These are phyloP conservation scores for Tenebrosternarchus preto DNA, from an alignment of 2,113 vertebrate genomes.

Conservation along the genomic window DNA sequence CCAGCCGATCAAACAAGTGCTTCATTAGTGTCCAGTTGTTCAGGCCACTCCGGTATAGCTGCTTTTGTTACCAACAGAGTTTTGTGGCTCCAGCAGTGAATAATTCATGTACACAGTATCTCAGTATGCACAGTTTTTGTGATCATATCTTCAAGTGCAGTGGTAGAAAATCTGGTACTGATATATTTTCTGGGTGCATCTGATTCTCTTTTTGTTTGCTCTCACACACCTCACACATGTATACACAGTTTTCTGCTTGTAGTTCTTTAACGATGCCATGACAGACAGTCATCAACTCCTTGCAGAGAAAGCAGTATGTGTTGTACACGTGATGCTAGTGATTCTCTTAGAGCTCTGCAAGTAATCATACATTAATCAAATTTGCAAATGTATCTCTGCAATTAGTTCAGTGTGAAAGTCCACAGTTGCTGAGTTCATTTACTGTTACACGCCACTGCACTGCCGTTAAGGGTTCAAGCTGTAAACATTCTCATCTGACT, in stretches of 20 bases:
- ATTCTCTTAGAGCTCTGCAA: neutral
- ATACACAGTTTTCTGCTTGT: neutral
- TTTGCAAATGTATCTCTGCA: no score
- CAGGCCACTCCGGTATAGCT: neutral
- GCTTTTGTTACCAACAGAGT: neutral
- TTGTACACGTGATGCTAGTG: neutral
- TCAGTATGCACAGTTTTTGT: neutral
- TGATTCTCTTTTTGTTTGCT: neutral
- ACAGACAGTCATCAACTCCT: no score
- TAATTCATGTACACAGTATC: neutral
- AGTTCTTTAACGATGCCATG: neutral
- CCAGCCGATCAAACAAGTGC: no score
- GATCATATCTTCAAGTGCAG: neutral
- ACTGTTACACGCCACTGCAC: no score
- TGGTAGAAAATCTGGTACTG: neutral
- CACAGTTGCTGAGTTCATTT: no score
- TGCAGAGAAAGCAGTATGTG: no score
- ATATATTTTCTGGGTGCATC: neutral
- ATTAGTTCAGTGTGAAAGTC: no score
- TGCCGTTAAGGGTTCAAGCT: no score
- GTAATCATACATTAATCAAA: no score
- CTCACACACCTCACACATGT: neutral
- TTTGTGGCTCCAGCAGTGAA: neutral
- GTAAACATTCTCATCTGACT: no score
- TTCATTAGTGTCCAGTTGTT: neutral